Percentiles rank a stretch among this genome's conserved stretches.
These are phyloP conservation scores for Hypotaenidia okinawae DNA, from an alignment of 2,797 vertebrate genomes.

Conservation along the genomic window DNA sequence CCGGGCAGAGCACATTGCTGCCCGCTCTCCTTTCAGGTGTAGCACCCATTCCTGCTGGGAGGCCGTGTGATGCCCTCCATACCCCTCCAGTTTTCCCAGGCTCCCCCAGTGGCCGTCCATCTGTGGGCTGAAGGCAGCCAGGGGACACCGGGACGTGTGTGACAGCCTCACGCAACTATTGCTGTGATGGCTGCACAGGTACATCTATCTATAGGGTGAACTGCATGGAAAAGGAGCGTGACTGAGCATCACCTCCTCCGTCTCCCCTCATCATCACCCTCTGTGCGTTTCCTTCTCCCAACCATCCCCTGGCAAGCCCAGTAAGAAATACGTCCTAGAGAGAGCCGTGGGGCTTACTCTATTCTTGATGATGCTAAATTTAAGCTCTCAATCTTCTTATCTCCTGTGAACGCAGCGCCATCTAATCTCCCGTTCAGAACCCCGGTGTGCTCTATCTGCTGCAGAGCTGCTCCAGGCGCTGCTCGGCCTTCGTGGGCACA, in stretches of 20 bases:
- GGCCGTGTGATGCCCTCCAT: rapidly evolving
- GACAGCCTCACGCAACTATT: rapidly evolving
- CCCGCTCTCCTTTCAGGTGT: background rate
- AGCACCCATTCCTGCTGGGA: background rate
- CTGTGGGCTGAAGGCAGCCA: rapidly evolving
- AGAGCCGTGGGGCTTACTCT: background rate
- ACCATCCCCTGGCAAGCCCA: background rate
- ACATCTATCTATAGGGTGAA: background rate
- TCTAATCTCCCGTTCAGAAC: constrained; percentile 1
- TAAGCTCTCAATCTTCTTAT: constrained; percentile 54
- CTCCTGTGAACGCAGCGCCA: background rate
- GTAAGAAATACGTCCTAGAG: background rate
- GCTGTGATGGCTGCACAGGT: rapidly evolving
- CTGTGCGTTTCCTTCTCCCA: background rate
- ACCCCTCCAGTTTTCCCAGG: background rate
- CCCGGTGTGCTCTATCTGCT: background rate
- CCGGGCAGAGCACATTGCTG: background rate
- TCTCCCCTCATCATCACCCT: rapidly evolving
- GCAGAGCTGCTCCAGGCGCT: background rate
- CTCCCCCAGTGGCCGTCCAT: rapidly evolving
- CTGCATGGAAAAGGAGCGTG: background rate
- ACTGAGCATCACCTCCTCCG: background rate
- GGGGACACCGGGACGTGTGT: background rate
- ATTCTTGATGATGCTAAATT: constrained; percentile 16
- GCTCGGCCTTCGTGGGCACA: background rate